Percentiles rank a stretch among this genome's conserved stretches.
These are phyloP conservation scores for Crotalus tigris DNA, from an alignment of 2,113 vertebrate species.

Conservation along the genomic window DNA sequence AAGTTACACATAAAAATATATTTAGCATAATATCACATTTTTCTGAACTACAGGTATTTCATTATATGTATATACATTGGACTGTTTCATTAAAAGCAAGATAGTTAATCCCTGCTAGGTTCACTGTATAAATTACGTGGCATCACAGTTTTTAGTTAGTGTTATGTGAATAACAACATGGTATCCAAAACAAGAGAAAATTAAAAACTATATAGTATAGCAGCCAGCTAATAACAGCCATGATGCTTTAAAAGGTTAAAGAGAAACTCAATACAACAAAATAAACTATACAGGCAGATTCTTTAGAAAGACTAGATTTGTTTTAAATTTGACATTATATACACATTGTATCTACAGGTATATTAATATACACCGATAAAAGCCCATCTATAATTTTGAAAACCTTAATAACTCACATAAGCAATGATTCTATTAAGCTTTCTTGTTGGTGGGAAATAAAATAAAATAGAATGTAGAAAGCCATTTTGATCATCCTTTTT, in stretches of 20 bases:
- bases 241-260: slow-evolving; percentile 43
- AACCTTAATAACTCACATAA: slow-evolving; percentile 66
- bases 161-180: slow-evolving; percentile 64
- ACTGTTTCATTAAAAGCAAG: slow-evolving; percentile 41
- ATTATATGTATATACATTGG: slow-evolving; percentile 51
- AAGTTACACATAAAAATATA: slow-evolving; percentile 68
- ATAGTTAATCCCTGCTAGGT: slow-evolving; percentile 40
- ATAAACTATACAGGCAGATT: slow-evolving; percentile 34
- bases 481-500: slow-evolving; percentile 23
- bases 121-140: slow-evolving; percentile 66
- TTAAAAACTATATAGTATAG: slow-evolving; percentile 51
- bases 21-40: slow-evolving; percentile 56
- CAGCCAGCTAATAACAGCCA: slow-evolving; percentile 60
- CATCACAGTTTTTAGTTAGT: slow-evolving; percentile 67
- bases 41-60: slow-evolving; percentile 60
- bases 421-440: slow-evolving; percentile 42
- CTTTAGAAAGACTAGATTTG: slow-evolving; percentile 52
- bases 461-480: neutral
- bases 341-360: slow-evolving; percentile 66
- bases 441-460: slow-evolving; percentile 38
- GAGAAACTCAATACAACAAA: slow-evolving; percentile 39
- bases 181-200: slow-evolving; percentile 56
- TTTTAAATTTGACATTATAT: slow-evolving; percentile 63
- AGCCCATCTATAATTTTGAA: slow-evolving; percentile 60
- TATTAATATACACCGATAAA: slow-evolving; percentile 57